These are phyloP conservation scores for Cassiopea xamachana DNA, from an alignment of 30 jellyfish, hydroid and myxozoan genomes.

Conservation along the genomic window DNA sequence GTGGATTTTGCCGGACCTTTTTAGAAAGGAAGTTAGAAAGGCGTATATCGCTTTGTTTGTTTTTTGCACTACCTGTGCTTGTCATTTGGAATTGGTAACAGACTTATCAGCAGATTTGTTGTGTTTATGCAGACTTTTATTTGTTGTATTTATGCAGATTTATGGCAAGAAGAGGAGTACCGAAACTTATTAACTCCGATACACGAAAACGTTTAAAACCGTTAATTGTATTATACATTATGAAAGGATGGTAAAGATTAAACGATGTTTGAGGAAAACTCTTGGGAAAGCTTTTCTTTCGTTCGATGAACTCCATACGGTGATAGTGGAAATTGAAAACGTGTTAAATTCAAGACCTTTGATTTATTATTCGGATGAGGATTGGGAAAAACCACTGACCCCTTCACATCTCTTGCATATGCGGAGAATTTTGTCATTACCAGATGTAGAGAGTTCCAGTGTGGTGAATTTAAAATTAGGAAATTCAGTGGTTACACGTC, in stretches of 20 bases:
- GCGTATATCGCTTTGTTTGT: slow-evolving; percentile 46
- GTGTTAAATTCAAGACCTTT: not conserved
- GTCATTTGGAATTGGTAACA: slow-evolving; percentile 70
- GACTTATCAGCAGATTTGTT: slow-evolving; percentile 48
- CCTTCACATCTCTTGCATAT: not conserved
- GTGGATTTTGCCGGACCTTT: not conserved
- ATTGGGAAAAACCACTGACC: too few relatives aligned
- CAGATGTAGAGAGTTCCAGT: not conserved
- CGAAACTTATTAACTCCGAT: slow-evolving; percentile 44
- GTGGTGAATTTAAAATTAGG: too few relatives aligned
- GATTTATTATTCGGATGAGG: too few relatives aligned
- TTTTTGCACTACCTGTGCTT: slow-evolving; percentile 65
- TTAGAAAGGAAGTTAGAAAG: slow-evolving; percentile 2
- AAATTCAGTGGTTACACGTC: too few relatives aligned
- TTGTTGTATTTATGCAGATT: slow-evolving; percentile 43
- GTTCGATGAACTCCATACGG: slow-evolving; percentile 24
- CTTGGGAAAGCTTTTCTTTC: not conserved
- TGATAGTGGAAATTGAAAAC: slow-evolving; percentile 16
- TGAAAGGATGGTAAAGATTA: not conserved
- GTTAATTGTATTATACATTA: not conserved
- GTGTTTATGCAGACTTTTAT: not conserved
- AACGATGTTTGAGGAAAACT: not conserved
- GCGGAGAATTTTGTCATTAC: not conserved
- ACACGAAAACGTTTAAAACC: slow-evolving; percentile 43
- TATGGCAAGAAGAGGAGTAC: slow-evolving; percentile 59